Evolutionary conservation across 2,113 vertebrate species (phyloP), one percentile per base, ranked within the genome.

Genomic region (Ia io): DNA sequence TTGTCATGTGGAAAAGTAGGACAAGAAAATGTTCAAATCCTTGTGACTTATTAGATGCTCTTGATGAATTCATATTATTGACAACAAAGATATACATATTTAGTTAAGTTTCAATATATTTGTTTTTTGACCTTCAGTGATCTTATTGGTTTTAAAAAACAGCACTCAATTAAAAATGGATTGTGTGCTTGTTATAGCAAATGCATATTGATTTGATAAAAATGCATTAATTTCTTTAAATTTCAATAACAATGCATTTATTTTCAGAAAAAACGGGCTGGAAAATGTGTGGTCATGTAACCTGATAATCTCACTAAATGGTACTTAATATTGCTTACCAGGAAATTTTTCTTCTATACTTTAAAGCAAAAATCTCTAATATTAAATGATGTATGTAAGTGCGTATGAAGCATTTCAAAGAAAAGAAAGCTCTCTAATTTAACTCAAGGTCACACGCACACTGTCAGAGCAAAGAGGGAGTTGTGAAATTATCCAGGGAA

Each of bases 171-270:
- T 96, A 44, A 92, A 85, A 96, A 90, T 96, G 90, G 87, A 92
- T 93, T 89, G 63, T 86, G 35, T 92, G 71, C 80, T 96, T 95
- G 63, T 94, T 95, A 94, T 70, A 88, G 95, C 56, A 97, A 97
- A 97, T 95, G 91, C 49, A 47, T 93, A 96, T 97, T 93, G 95
- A 97, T 97, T 86, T 84, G 9, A 78, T 96, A 97, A 97, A 69
- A 63, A 69, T 95, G 56, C 47, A 73, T 96, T 98, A 96, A 92
- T 95, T 96, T 94, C 89, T 84, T 79, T 28, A 2, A 51, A 44
- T 85, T 95, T 93, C 96, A 96, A 96, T 97, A 94, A 90, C 22
- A 95, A 49, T 56, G 70, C 25, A 77, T 95, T 97, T 2, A 76
- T 95, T 97, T 96, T 96, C 91, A 77, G 47, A 97, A 95, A 95